A percentile compares a stretch with the other conserved stretches of the same genome.
Evolutionary conservation across 1,140 invertebrate genomes (phyloP).

Genomic region (Drosophila kikkawai): DNA sequence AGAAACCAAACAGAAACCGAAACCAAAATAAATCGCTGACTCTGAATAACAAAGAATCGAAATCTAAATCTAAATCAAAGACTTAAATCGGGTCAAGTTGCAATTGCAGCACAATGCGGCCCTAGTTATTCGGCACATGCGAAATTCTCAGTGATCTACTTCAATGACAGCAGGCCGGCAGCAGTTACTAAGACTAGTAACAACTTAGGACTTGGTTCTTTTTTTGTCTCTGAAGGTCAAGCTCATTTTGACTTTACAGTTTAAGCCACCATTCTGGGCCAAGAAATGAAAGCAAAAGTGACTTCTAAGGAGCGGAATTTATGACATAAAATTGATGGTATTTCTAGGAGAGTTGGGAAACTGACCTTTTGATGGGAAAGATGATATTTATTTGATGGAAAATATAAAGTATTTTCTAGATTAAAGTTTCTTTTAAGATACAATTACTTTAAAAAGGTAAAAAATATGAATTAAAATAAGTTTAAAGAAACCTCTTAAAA

Average conservation of each 20-base stretch:
- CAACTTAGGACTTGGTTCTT: slow-evolving; percentile 23
- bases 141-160: slow-evolving; percentile 78
- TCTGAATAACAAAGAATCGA: slow-evolving; percentile 21
- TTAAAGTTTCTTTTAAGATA: background rate
- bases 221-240: slow-evolving; percentile 62
- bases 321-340: slow-evolving; percentile 48
- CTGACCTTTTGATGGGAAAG: slow-evolving; percentile 24
- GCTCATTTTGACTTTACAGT: slow-evolving; percentile 53
- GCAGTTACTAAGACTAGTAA: slow-evolving; percentile 16
- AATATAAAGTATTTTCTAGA: no score
- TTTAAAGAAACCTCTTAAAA: no score
- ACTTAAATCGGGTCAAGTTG: slow-evolving; percentile 69
- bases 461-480: background rate
- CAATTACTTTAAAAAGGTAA: background rate
- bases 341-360: slow-evolving; percentile 12
- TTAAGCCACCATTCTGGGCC: slow-evolving; percentile 52
- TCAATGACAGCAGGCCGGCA: slow-evolving; percentile 53
- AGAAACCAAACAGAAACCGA: slow-evolving; percentile 10
- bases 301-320: slow-evolving; percentile 30
- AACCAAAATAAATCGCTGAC: slow-evolving; percentile 54
- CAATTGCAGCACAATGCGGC: slow-evolving; percentile 57
- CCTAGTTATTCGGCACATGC: slow-evolving; percentile 78
- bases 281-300: slow-evolving; percentile 65
- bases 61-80: slow-evolving; percentile 53
- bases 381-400: background rate